Base-by-base conservation (phyloP, 2,113 vertebrate species). In the Burhinus oedicnemus region DNA sequence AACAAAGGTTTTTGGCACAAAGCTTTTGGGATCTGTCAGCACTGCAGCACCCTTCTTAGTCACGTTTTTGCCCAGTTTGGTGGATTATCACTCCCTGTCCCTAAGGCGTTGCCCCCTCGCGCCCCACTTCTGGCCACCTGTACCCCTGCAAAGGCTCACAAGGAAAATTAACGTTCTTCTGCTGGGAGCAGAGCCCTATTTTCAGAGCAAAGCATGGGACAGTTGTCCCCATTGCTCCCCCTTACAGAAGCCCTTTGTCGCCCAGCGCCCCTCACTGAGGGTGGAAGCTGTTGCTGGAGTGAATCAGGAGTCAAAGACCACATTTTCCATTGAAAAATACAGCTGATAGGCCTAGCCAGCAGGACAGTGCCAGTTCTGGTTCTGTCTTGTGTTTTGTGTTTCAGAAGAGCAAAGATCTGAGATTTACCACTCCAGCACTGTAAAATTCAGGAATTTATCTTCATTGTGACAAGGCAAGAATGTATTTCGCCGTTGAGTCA, bases 371-470 rank as follows among this genome's bases (percentile, higher is more conserved):
- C 54, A 17, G 11, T 30, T 69, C 47, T 75, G 40, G n/a, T 52
- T 87, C 26, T 79, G 14, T 22, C 93, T 77, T 77, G 21, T 62
- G 38, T 22, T 94, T 77, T 77, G 21, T 62, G 38, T 86, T 77
- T 85, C 47, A 51, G 17, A 29, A 52, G 21, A 83, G 29, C 12
- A 70, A 83, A 93, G 45, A 34, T 45, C 19, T 66, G 42, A 77
- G 30, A 64, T 86, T 87, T 88, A 86, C 64, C 25, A 45, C 55
- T 71, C 8, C 27, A 78, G 25, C 0, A 0, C 23, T 82, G 47
- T 60, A 91, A 92, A 89, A 81, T 79, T 60, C 32, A 4, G 11
- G 29, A 58, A 75, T 89, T 92, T 69, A 42, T 87, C 88, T 84
- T 93, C 69, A 54, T 61, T 89, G 17, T 76, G 44, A 69, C n/a